Evolutionary conservation across 2,888 invertebrate species (phyloP).

Genomic region (Phoronis australis): DNA sequence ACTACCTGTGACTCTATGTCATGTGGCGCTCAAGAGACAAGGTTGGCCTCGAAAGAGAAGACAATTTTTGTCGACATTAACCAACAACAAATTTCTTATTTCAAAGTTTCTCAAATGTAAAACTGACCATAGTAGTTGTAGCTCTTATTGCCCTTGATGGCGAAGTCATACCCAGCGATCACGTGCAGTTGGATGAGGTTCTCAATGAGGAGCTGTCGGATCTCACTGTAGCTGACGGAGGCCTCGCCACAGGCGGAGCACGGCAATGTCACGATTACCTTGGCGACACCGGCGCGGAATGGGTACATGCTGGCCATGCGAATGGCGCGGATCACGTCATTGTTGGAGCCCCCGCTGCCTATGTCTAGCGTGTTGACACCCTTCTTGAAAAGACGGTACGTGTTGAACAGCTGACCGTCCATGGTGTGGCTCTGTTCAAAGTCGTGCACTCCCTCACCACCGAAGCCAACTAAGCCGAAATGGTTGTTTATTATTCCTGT

Average conservation of each 20-base stretch:
- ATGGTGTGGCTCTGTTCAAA: conserved; percentile 67
- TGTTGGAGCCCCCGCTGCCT: conserved; percentile 13
- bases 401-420: conserved; percentile 38
- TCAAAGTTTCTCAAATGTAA: no score
- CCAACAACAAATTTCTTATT: no score
- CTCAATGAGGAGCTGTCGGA: conserved; percentile 14
- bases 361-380: conserved; percentile 28
- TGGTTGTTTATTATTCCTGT: conserved; percentile 56
- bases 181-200: conserved; percentile 32
- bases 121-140: conserved; percentile 62
- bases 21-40: no score
- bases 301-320: conserved; percentile 63
- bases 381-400: conserved; percentile 26
- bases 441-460: conserved; percentile 63
- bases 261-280: conserved; percentile 74
- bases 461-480: conserved; percentile 68
- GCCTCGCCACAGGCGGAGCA: conserved; percentile 67
- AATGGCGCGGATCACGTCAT: conserved; percentile 59
- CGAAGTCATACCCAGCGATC: conserved; percentile 24
- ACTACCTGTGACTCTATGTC: no score
- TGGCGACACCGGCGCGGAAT: conserved; percentile 77
- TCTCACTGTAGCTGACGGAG: conserved; percentile 24
- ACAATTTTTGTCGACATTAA: no score
- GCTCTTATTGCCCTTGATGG: conserved; percentile 57
- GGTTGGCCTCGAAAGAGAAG: not conserved